Evolutionary conservation across 2,113 vertebrate genomes (phyloP).

Genomic region (Gambusia affinis): DNA sequence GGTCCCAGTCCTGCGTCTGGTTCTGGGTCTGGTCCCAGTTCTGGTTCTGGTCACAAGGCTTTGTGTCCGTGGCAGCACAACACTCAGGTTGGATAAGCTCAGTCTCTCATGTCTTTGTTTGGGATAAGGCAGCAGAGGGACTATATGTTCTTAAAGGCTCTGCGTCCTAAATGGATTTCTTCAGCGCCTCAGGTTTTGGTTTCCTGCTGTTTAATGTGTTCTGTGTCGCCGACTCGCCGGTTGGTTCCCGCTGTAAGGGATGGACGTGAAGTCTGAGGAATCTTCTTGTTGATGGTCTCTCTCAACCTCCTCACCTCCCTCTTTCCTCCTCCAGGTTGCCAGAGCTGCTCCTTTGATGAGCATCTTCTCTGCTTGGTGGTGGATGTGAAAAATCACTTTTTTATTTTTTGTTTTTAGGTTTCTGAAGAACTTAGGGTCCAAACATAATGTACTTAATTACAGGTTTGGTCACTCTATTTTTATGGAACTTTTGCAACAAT

Average conservation of each 20-base stretch:
- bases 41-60: too few species aligned
- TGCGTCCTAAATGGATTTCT: conserved; percentile 20
- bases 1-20: too few species aligned
- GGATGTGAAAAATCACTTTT: conserved; percentile 75
- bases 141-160: background rate
- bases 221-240: conserved; percentile 55
- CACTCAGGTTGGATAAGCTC: too few species aligned
- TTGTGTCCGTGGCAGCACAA: too few species aligned
- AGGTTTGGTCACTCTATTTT: background rate
- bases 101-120: too few species aligned
- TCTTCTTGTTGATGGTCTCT: conserved; percentile 19
- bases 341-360: conserved; percentile 61
- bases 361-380: conserved; percentile 70
- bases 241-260: conserved; percentile 16
- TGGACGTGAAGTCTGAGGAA: background rate
- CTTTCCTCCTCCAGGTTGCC: conserved; percentile 45
- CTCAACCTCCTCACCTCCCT: background rate
- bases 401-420: background rate
- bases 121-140: background rate
- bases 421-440: background rate
- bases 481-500: background rate
- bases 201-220: conserved; percentile 27
- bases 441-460: background rate
- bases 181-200: background rate
- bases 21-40: too few species aligned